Base-by-base conservation (phyloP, 2,797 vertebrate species). In the Enteromius paludinosus region DNA sequence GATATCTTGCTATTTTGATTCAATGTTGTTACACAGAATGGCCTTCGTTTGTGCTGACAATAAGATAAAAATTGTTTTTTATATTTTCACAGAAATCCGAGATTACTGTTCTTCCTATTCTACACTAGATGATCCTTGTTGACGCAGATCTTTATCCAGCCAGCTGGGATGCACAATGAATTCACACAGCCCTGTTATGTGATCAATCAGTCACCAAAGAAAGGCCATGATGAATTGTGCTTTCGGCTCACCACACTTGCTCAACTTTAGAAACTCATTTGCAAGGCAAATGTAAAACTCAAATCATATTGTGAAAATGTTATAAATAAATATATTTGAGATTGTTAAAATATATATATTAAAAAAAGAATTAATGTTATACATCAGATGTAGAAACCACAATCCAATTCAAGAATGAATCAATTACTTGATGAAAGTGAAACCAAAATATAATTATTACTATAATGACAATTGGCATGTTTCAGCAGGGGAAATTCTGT, bases 21-120 rank as follows among this genome's bases (percentile, higher is more conserved):
- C 10, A 2, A 8, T 17, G 43, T 43, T 79, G 9, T 56, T 79
- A 54, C 2, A 23, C 54, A 15, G 11, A 75, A 38, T 11, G 33
- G 2, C 49, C 64, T 70, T 66, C 5, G 10, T 75, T 64, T 66
- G 33, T 70, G 45, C 28, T 62, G 23, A 65, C 38, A 11, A 2
- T 28, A 54, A 18, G 7, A 17, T 8, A 28, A 56, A n/a, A 1
- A 14, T 0, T 1, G 3, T 1, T 5, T 8, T 47, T 10, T 0
- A 14, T 81, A 5, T 72, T 83, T 79, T 30, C 0, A 70, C 90
- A 95, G 95, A 91, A 84, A 79, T 96, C 85, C 85, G 86, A 87
- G 90, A 93, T 65, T 94, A 93, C 87, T 95, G 94, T 70, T 89
- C 86, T 65, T 93, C 88, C 85, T 84, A 78, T 49, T 25, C 38